Conservation (phyloP, 2,888 invertebrate genomes). For the Ferdinandea cuprea region DNA sequence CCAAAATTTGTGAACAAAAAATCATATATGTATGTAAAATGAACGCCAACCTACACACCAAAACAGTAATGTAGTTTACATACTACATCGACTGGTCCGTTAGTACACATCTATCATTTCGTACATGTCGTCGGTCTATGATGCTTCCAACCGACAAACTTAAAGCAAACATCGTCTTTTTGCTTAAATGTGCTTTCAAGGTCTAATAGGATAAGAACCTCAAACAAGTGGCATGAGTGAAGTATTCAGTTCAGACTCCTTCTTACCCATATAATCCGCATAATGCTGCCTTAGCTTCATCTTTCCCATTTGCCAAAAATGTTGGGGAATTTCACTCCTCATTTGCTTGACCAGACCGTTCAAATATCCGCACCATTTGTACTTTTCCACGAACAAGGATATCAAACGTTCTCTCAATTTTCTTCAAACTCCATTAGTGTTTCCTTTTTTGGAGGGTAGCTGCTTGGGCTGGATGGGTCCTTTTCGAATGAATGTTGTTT, state of each 20-base stretch:
- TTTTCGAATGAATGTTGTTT: conserved; percentile 48
- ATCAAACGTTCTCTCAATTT: conserved; percentile 62
- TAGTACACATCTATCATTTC: not conserved
- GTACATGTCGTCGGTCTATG: not conserved
- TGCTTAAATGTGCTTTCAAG: conserved; percentile 4
- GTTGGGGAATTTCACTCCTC: conserved; percentile 56
- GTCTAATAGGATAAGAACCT: conserved; percentile 22
- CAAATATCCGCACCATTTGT: conserved; percentile 41
- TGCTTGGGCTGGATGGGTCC: conserved; percentile 16
- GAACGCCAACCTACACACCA: too few relatives aligned
- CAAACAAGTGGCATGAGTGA: not conserved
- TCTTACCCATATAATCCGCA: not conserved
- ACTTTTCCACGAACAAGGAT: conserved; percentile 39
- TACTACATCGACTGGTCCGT: too few relatives aligned
- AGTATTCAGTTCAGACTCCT: not conserved
- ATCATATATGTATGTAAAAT: too few relatives aligned
- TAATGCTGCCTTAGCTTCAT: not conserved
- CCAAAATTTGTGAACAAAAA: too few relatives aligned
- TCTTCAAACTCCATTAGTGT: conserved; percentile 66
- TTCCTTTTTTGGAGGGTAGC: conserved; percentile 13
- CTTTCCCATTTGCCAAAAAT: conserved; percentile 11
- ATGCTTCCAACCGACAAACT: conserved; percentile 10
- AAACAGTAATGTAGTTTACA: too few relatives aligned
- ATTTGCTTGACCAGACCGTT: conserved; percentile 46
- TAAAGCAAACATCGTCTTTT: conserved; percentile 15